Evolutionary conservation across 2,797 vertebrate species (phyloP).

Genomic region (Phalloptychus januarius): DNA sequence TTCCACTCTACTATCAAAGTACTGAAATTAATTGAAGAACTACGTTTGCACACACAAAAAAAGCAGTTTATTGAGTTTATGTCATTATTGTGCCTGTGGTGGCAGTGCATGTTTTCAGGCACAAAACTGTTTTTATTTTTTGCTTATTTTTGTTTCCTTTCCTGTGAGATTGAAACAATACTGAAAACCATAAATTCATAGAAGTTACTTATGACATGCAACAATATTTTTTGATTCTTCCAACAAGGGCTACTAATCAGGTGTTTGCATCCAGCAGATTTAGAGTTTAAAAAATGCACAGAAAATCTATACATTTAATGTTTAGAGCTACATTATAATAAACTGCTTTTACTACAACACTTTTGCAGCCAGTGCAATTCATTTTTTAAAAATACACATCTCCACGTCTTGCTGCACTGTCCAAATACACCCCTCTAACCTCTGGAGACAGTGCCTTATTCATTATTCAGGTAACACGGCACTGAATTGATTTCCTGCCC

Average conservation of each 20-base stretch:
- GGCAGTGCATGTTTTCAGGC: not conserved
- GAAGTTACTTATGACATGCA: not conserved
- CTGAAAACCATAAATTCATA: not conserved
- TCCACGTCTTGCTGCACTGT: slow-evolving; percentile 18
- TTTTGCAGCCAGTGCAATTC: slow-evolving; percentile 6
- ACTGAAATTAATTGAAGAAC: not conserved
- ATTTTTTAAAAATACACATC: slow-evolving; percentile 14
- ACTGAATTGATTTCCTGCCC: slow-evolving; percentile 74
- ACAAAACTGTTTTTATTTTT: not conserved
- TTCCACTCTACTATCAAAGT: not conserved
- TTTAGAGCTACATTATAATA: no score
- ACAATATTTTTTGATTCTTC: not conserved
- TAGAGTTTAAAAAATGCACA: not conserved
- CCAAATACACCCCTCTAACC: slow-evolving; percentile 45
- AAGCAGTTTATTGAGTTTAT: not conserved
- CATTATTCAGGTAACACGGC: slow-evolving; percentile 78
- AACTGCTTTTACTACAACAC: slow-evolving; percentile 8
- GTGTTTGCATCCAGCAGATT: not conserved
- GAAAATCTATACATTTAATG: not conserved
- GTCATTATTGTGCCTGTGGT: not conserved
- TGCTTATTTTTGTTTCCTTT: not conserved
- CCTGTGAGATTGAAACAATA: not conserved
- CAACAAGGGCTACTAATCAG: not conserved
- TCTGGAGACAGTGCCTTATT: slow-evolving; percentile 67
- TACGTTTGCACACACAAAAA: not conserved